Conservation (phyloP, 2,113 vertebrate genomes). For the Archilochus colubris region DNA sequence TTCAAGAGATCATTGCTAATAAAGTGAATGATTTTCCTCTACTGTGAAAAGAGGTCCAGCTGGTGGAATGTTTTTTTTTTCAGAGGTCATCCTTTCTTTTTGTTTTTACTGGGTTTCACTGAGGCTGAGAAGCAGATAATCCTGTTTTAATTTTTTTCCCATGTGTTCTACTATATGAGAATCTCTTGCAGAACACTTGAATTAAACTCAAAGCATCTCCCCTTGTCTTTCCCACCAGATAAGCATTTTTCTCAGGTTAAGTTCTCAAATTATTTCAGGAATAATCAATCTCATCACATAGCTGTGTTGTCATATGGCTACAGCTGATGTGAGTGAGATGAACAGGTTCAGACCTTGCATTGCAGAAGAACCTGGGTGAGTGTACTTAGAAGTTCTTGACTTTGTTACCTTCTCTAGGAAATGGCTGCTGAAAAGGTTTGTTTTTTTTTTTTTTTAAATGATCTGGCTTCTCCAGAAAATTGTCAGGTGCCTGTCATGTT, state of each 20-base stretch:
- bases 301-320: fast-evolving
- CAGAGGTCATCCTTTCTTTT: neutral
- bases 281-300: fast-evolving
- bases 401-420: neutral
- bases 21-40: neutral
- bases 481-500: neutral
- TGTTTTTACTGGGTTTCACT: neutral
- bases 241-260: neutral
- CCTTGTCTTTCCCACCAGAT: neutral
- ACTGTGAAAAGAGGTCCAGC: neutral
- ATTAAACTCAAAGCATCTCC: neutral
- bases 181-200: neutral
- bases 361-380: neutral
- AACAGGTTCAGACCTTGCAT: neutral
- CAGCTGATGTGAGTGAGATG: neutral
- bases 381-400: neutral
- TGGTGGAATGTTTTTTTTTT: neutral
- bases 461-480: neutral
- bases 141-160: neutral
- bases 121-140: neutral
- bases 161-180: neutral
- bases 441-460: neutral
- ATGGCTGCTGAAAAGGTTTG: neutral
- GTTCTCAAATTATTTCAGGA: neutral
- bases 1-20: neutral